Base-by-base conservation (phyloP, 2,888 invertebrate species). In the Sericinus montela region DNA sequence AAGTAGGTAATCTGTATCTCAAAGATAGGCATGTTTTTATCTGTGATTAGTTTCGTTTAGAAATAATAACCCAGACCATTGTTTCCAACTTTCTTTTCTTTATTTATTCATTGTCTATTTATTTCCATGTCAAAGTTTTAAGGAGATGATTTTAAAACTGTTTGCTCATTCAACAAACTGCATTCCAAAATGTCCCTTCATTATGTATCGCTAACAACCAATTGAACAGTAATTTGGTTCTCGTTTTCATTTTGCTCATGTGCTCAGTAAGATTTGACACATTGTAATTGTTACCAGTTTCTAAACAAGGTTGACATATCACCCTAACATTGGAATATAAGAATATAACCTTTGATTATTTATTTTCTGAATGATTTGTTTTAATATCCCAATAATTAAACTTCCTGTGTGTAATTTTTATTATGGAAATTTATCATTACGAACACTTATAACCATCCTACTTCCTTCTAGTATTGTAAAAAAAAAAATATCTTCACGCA, bases 21-120 rank as follows among this genome's bases (percentile, higher is more conserved):
- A 19, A 19, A 19, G 19, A 19, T 19, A 19, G 19, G 19, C 19
- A 19, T 19, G 5, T 19, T n/a, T 23, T 23, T 30, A 25, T 28
- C 40, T 47, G 47, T 69, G 69, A 69, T 67, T 59, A 49, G 49
- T 53, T 58, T 60, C 57, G 35, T 34, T 48, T 38, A 41, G 30
- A 7, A 29, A 51, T 45, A 44, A 32, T 41, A 13, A 15, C 37
- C 11, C 44, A 19, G 19, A 5, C 19, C 19, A 3, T 19, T 19
- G 2, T 19, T 5, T 3, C 2, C 2, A 2, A 3, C 5, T 13
- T 34, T 42, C 48, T 41, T 48, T 48, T 32, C 50, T 46, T 52
- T 49, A 46, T 46, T 23, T 15, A 37, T 48, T 41, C 40, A 15
- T 36, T 36, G 14, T 41, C 25, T 36, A n/a, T 39, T 48, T 45